Conservation (phyloP, 1,140 invertebrate genomes). For the Zeugodacus cucurbitae region DNA sequence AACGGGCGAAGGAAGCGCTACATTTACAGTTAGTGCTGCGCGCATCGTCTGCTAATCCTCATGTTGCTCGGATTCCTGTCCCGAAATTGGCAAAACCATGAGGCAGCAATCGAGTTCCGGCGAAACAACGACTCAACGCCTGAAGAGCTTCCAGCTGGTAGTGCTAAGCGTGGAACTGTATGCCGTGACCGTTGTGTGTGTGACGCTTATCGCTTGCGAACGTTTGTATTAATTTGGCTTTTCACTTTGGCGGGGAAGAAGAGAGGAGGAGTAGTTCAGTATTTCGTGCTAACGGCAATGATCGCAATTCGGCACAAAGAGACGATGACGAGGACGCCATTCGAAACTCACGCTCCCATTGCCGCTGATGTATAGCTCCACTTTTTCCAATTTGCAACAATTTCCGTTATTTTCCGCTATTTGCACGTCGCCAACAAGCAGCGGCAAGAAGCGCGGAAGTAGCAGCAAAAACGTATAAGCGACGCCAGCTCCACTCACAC, state of each 20-base stretch:
- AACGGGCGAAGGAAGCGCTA: neutral
- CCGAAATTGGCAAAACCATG: neutral
- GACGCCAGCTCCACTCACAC: neutral
- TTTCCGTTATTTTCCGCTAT: constrained; percentile 30
- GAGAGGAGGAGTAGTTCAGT: neutral
- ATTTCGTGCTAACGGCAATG: neutral
- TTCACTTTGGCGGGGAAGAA: neutral
- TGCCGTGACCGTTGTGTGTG: neutral
- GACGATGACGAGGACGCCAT: neutral
- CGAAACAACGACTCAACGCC: neutral
- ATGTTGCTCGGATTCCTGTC: neutral
- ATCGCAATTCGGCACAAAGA: neutral
- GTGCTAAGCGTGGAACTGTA: neutral
- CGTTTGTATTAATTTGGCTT: constrained; percentile 18
- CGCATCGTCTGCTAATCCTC: neutral
- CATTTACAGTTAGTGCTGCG: neutral
- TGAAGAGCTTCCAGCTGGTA: neutral
- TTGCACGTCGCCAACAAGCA: neutral
- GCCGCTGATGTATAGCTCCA: neutral
- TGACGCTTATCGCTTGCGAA: neutral
- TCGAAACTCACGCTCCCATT: neutral
- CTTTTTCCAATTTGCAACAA: constrained; percentile 34
- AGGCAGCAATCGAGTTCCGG: neutral
- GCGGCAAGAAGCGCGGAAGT: neutral
- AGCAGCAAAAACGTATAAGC: neutral